phyloP scores from a whole-genome alignment of 2,888 invertebrate genomes.

The Zaprionus bogoriensis region DNA sequence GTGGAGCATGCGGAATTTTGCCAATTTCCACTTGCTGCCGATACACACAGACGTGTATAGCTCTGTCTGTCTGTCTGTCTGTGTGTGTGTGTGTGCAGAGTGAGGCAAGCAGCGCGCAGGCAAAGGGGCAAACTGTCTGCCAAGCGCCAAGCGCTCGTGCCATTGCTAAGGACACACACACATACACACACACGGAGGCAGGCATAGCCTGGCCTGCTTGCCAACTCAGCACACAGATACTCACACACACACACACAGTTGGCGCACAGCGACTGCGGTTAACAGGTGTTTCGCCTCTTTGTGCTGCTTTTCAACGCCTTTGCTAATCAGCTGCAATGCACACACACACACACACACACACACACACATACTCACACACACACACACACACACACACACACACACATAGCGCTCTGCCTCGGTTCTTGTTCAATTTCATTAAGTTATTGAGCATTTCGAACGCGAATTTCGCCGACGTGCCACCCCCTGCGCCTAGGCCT shows the following conservation, averaged over 20 bases:
- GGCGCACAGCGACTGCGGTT: slow-evolving; percentile 33
- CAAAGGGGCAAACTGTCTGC: slow-evolving; percentile 2
- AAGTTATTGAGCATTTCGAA: slow-evolving; percentile 36
- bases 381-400: background rate
- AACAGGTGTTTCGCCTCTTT: slow-evolving; percentile 68
- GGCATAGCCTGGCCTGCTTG: slow-evolving; percentile 25
- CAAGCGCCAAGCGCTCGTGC: slow-evolving; percentile 35
- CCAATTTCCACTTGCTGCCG: slow-evolving; percentile 36
- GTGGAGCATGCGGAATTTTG: slow-evolving; percentile 46
- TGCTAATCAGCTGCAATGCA: slow-evolving; percentile 42
- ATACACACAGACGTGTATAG: background rate
- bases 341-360: slow-evolving; percentile 13
- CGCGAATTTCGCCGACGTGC: slow-evolving; percentile 13
- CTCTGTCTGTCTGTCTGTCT: background rate
- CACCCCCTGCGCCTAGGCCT: background rate
- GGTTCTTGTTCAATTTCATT: slow-evolving; percentile 16
- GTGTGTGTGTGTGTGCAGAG: background rate
- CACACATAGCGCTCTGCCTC: background rate
- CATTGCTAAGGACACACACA: slow-evolving; percentile 28
- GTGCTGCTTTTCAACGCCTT: slow-evolving; percentile 31
- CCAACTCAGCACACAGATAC: slow-evolving; percentile 39
- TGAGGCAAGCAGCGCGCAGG: background rate
- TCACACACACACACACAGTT: slow-evolving; percentile 7
- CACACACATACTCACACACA: slow-evolving; percentile 3
- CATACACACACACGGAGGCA: slow-evolving; percentile 21